A percentile compares a stretch with the other conserved stretches of the same genome.
These are phyloP conservation scores for Drosophila watanabei DNA, from an alignment of 1,140 invertebrate genomes.

Conservation along the genomic window DNA sequence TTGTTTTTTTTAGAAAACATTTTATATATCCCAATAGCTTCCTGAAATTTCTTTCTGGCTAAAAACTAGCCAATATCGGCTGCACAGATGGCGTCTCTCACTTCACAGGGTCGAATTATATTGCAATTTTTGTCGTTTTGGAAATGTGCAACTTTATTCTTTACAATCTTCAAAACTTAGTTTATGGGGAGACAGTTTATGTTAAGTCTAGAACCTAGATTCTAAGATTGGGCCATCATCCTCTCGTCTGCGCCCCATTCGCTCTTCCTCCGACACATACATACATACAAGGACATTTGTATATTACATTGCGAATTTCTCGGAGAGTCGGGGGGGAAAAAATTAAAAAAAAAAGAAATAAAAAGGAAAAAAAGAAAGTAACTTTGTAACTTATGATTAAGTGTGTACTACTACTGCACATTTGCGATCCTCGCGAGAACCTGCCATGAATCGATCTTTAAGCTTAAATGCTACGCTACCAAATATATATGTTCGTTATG, in stretches of 20 bases:
- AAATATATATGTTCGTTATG: slow-evolving; percentile 19
- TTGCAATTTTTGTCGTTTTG: slow-evolving; percentile 3
- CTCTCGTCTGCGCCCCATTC: neutral
- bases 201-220: slow-evolving; percentile 8
- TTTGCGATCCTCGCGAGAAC: neutral
- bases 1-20: neutral
- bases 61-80: neutral
- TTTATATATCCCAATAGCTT: neutral
- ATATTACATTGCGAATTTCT: slow-evolving; percentile 17
- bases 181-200: slow-evolving; percentile 8
- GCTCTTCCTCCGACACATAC: slow-evolving; percentile 11
- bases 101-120: neutral
- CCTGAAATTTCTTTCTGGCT: neutral
- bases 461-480: slow-evolving; percentile 28
- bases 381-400: slow-evolving; percentile 19
- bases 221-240: slow-evolving; percentile 2
- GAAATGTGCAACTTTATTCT: slow-evolving; percentile 17
- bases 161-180: slow-evolving; percentile 23
- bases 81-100: slow-evolving; percentile 15
- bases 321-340: neutral
- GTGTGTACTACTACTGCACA: slow-evolving; percentile 9
- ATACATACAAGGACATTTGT: slow-evolving; percentile 25
- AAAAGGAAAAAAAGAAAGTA: neutral
- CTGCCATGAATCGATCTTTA: neutral
- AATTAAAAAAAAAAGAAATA: neutral